Evolutionary conservation across 2,113 vertebrate species (phyloP).

Genomic region (Poecilia latipinna): DNA sequence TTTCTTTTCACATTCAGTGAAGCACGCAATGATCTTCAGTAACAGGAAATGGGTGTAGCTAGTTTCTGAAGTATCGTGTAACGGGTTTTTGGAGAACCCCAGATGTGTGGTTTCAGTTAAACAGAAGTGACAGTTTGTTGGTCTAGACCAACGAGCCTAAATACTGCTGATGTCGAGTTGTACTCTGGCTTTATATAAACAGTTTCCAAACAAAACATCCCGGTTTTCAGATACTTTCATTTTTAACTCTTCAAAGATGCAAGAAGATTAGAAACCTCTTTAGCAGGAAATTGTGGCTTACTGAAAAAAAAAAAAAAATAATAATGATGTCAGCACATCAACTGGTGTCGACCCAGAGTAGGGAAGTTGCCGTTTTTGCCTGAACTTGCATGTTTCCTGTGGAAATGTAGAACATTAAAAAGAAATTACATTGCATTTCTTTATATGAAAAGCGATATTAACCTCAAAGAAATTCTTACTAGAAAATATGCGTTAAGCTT

Average conservation of each 20-base stretch:
- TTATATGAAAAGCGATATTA: too few relatives aligned
- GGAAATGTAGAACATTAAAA: neutral
- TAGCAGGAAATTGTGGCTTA: neutral
- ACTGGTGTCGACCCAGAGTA: neutral
- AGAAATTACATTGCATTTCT: neutral
- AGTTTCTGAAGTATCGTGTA: constrained; percentile 40
- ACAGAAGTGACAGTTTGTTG: neutral
- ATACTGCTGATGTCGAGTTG: neutral
- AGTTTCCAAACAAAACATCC: neutral
- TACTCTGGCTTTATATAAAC: neutral
- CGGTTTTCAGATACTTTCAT: neutral
- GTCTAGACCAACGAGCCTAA: neutral
- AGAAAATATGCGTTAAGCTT: neutral
- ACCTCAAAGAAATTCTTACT: too few relatives aligned
- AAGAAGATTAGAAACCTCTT: neutral
- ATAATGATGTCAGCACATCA: neutral
- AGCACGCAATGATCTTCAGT: neutral
- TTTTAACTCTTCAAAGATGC: constrained; percentile 6
- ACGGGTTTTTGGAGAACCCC: constrained; percentile 2
- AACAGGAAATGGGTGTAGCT: constrained; percentile 66
- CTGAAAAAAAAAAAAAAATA: neutral
- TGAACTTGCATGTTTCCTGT: neutral
- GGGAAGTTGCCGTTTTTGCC: neutral
- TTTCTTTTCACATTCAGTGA: constrained; percentile 10
- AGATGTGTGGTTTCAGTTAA: constrained; percentile 11